phyloP scores from a whole-genome alignment of 2,888 invertebrate genomes.

The Horisme vitalbata region DNA sequence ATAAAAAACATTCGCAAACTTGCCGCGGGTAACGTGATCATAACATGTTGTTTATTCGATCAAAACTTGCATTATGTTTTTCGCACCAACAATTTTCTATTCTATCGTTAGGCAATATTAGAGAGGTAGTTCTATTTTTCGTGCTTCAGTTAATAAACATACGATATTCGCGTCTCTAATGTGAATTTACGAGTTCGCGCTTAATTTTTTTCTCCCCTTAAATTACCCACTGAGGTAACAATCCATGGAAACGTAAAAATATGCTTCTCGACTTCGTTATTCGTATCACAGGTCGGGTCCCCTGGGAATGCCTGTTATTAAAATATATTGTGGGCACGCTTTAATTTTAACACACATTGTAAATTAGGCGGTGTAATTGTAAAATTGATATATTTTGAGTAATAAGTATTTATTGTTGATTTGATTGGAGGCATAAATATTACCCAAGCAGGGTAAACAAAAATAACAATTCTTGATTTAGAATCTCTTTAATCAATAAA shows the following conservation, averaged over 20 bases:
- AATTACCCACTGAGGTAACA: constrained; percentile 53
- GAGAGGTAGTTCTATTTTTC: constrained; percentile 23
- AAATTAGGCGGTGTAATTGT: background rate
- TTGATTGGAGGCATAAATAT: no score
- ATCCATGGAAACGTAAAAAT: constrained; percentile 68
- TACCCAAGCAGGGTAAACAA: no score
- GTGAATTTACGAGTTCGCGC: constrained; percentile 28
- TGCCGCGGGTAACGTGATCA: constrained; percentile 34
- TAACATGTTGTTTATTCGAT: constrained; percentile 39
- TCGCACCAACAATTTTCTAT: constrained; percentile 34
- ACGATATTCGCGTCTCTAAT: constrained; percentile 30
- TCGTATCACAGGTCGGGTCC: constrained; percentile 62
- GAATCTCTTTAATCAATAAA: no score
- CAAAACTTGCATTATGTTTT: constrained; percentile 38
- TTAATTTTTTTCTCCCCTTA: constrained; percentile 37
- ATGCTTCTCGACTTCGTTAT: constrained; percentile 71
- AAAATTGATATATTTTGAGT: no score
- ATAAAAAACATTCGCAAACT: constrained; percentile 36
- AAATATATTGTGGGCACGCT: constrained; percentile 76
- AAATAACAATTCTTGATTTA: no score
- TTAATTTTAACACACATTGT: constrained; percentile 51
- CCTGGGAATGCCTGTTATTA: constrained; percentile 73
- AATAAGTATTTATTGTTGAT: no score
- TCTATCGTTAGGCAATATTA: constrained; percentile 24
- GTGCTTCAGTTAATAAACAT: constrained; percentile 30